These are phyloP conservation scores for Drosophila vallismaia DNA, from an alignment of 2,888 invertebrate genomes.

Conservation along the genomic window DNA sequence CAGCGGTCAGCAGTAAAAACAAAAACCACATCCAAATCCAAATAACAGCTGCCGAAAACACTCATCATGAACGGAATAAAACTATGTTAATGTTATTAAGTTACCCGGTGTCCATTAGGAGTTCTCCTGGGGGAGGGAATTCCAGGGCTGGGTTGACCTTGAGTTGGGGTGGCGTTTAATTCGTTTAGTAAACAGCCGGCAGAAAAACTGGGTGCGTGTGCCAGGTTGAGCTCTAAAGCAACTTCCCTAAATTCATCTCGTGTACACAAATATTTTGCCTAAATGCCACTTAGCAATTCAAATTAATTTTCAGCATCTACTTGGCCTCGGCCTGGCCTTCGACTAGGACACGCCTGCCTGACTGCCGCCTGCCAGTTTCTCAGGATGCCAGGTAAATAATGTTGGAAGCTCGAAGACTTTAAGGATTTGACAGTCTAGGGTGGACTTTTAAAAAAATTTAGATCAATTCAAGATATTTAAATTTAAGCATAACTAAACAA, in stretches of 20 bases:
- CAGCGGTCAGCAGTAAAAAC: conserved; percentile 29
- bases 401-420: conserved; percentile 4
- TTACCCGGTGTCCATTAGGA: conserved; percentile 30
- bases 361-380: conserved; percentile 28
- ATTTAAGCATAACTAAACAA: not conserved
- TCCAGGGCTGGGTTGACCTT: conserved; percentile 6
- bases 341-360: conserved; percentile 41
- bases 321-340: conserved; percentile 18
- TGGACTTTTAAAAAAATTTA: conserved; percentile 7
- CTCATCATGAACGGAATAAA: conserved; percentile 38
- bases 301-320: conserved; percentile 51
- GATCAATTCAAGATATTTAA: no score
- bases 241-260: conserved; percentile 27
- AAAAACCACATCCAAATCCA: conserved; percentile 11
- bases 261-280: conserved; percentile 51
- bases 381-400: conserved; percentile 51
- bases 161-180: conserved; percentile 21
- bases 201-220: no score
- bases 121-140: not conserved
- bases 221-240: conserved; percentile 4
- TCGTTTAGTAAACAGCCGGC: conserved; percentile 15
- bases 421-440: conserved; percentile 8
- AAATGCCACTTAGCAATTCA: conserved; percentile 65
- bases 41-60: conserved; percentile 28
- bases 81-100: conserved; percentile 46